Conservation (phyloP, 2,113 vertebrate species). For the Ophthalmolycus amberensis region DNA sequence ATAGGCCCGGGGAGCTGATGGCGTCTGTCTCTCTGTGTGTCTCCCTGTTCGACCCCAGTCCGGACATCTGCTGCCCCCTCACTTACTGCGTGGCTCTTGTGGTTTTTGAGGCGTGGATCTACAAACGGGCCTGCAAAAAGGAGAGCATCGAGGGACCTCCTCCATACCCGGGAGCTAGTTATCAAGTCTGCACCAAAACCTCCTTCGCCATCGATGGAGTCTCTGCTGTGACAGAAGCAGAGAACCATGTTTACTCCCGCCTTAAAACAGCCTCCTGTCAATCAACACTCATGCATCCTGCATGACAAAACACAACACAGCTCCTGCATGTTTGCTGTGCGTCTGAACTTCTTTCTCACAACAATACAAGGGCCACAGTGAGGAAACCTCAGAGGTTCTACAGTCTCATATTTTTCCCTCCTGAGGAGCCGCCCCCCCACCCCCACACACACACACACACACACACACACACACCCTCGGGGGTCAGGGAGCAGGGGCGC, state of each 20-base stretch:
- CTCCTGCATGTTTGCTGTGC: background rate
- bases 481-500: conserved; percentile 48
- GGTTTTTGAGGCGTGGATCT: background rate
- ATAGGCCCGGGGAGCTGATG: conserved; percentile 55
- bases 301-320: conserved; percentile 10
- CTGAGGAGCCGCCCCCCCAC: background rate
- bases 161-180: conserved; percentile 8
- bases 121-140: conserved; percentile 17
- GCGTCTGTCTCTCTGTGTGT: conserved; percentile 33
- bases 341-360: conserved; percentile 26
- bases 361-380: conserved; percentile 12
- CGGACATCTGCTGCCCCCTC: conserved; percentile 49
- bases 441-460: no score
- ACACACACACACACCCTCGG: conserved; percentile 19
- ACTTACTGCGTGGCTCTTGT: conserved; percentile 28
- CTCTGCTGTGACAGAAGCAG: background rate
- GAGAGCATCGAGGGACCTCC: background rate
- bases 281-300: conserved; percentile 23
- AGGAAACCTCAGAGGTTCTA: conserved; percentile 52
- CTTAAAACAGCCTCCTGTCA: conserved; percentile 33
- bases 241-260: conserved; percentile 22
- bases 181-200: conserved; percentile 12
- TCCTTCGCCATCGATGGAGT: background rate
- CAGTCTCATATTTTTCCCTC: background rate
- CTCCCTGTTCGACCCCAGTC: background rate